Conservation (phyloP, 2,888 invertebrate species). For the Hermodice carunculata region DNA sequence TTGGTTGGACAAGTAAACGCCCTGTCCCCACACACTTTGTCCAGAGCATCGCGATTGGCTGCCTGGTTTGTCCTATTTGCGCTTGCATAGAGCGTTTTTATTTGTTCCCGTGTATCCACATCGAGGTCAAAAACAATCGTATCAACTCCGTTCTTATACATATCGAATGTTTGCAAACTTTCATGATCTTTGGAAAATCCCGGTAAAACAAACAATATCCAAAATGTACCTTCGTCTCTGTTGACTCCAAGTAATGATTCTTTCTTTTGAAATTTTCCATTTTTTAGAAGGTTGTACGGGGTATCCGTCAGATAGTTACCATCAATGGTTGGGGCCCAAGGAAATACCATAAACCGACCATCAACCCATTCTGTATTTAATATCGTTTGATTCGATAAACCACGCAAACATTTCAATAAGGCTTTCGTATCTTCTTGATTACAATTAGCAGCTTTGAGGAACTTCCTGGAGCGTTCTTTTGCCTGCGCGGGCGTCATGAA, state of each 20-base stretch:
- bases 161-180: slow-evolving; percentile 32
- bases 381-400: slow-evolving; percentile 22
- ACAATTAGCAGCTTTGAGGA: slow-evolving; percentile 33
- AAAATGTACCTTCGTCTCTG: slow-evolving; percentile 89
- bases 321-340: slow-evolving; percentile 92
- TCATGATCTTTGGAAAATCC: slow-evolving; percentile 70
- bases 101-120: slow-evolving; percentile 83
- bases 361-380: slow-evolving; percentile 41
- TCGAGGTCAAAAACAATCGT: slow-evolving; percentile 35
- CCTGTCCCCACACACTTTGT: slow-evolving; percentile 93
- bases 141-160: slow-evolving; percentile 28
- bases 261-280: slow-evolving; percentile 88
- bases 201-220: slow-evolving; percentile 88
- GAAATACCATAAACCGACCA: slow-evolving; percentile 81
- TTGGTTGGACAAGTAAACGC: slow-evolving; percentile 91
- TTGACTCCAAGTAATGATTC: slow-evolving; percentile 91
- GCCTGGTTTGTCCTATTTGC: slow-evolving; percentile 80
- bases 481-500: slow-evolving; percentile 75
- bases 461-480: slow-evolving; percentile 23
- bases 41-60: slow-evolving; percentile 83
- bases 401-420: slow-evolving; percentile 40
- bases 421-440: slow-evolving; percentile 34
- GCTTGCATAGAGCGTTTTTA: slow-evolving; percentile 83
- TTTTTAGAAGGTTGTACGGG: slow-evolving; percentile 75
- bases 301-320: slow-evolving; percentile 88